phyloP scores from a whole-genome alignment of 2,888 invertebrate species.

The Rambutsinella grinnellia region DNA sequence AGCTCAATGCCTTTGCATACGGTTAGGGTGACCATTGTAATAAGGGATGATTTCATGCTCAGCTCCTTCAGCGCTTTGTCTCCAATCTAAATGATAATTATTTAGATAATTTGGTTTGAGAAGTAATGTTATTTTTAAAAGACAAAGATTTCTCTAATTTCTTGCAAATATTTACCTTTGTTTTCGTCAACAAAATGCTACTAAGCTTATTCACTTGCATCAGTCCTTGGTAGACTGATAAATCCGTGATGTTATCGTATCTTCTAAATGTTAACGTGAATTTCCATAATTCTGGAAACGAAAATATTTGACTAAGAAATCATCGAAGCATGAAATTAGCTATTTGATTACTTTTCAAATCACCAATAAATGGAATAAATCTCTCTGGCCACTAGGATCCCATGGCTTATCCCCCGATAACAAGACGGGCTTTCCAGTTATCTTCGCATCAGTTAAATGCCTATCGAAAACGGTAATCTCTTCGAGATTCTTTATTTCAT shows the following conservation, averaged over 20 bases:
- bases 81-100: conserved; percentile 41
- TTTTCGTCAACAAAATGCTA: background rate
- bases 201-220: conserved; percentile 45
- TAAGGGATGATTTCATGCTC: conserved; percentile 24
- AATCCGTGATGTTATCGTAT: conserved; percentile 60
- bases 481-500: conserved; percentile 44
- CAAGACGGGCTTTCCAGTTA: conserved; percentile 47
- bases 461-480: conserved; percentile 57
- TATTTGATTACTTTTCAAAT: conserved; percentile 52
- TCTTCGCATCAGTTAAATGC: conserved; percentile 52
- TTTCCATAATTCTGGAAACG: conserved; percentile 45
- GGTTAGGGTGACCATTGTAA: conserved; percentile 39
- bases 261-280: conserved; percentile 54
- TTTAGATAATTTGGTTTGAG: too few species aligned
- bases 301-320: too few species aligned
- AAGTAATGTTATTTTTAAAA: too few species aligned
- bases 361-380: conserved; percentile 53
- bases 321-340: too few species aligned
- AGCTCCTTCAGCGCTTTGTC: conserved; percentile 28
- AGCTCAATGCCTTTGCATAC: conserved; percentile 40
- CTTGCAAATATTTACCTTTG: background rate
- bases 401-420: conserved; percentile 20
- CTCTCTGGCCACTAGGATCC: conserved; percentile 30
- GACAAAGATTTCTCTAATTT: too few species aligned
- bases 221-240: conserved; percentile 61